phyloP scores from a whole-genome alignment of 1,140 invertebrate genomes.

The Glossosoma conforme region DNA sequence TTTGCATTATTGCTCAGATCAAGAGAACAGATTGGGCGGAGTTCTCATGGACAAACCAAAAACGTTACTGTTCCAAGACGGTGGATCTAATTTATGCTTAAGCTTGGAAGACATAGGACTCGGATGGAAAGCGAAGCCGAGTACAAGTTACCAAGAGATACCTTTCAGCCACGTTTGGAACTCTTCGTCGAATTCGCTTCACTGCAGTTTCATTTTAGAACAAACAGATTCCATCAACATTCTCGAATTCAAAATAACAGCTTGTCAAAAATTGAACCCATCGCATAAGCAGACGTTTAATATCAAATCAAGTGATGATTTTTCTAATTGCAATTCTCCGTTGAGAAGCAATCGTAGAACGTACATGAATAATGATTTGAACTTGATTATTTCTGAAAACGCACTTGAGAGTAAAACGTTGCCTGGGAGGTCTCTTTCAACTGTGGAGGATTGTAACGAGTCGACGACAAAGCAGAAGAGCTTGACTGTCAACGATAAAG shows the following conservation, averaged over 20 bases:
- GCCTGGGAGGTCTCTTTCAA: conserved; percentile 11
- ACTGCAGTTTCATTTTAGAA: conserved; percentile 82
- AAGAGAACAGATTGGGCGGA: conserved; percentile 77
- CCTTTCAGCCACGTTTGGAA: conserved; percentile 87
- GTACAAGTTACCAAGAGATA: conserved; percentile 83
- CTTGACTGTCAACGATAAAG: conserved; percentile 40
- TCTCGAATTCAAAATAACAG: conserved; percentile 43
- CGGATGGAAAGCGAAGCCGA: conserved; percentile 81
- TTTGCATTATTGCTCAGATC: conserved; percentile 70
- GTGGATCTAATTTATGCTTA: conserved; percentile 78
- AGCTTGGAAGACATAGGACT: conserved; percentile 43
- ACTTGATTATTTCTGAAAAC: conserved; percentile 26
- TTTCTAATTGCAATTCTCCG: conserved; percentile 39
- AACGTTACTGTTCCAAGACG: conserved; percentile 81
- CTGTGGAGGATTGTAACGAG: conserved; percentile 21
- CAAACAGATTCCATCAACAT: conserved; percentile 50
- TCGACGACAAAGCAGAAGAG: conserved; percentile 18
- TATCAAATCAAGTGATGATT: conserved; percentile 45
- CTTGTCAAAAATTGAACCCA: conserved; percentile 47
- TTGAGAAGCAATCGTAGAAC: conserved; percentile 16
- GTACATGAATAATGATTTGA: conserved; percentile 24
- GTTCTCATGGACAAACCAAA: conserved; percentile 83
- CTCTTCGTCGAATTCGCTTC: conserved; percentile 67
- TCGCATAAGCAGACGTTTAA: conserved; percentile 46
- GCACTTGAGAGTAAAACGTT: conserved; percentile 23